These are phyloP conservation scores for Heliconius himera DNA, from an alignment of 1,140 invertebrate species.

Conservation along the genomic window DNA sequence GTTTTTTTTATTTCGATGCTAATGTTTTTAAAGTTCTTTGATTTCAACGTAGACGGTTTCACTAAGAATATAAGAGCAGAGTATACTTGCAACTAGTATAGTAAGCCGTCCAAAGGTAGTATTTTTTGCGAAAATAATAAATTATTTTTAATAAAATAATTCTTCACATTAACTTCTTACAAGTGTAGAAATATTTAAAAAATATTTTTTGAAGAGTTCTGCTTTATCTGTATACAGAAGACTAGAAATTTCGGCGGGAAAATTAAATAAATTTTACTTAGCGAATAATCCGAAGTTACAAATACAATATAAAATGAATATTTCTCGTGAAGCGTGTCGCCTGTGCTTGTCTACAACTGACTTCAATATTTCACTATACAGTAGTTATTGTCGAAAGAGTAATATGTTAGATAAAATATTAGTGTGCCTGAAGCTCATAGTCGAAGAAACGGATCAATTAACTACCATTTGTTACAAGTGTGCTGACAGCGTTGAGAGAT, in stretches of 20 bases:
- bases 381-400: constrained; percentile 57
- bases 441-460: constrained; percentile 61
- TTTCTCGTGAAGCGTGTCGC: constrained; percentile 61
- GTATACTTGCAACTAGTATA: constrained; percentile 61
- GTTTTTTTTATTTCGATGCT: not conserved
- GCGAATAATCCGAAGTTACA: constrained; percentile 7
- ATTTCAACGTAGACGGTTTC: constrained; percentile 37
- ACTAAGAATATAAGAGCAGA: constrained; percentile 51
- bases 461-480: constrained; percentile 71
- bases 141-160: constrained; percentile 30
- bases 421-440: constrained; percentile 61
- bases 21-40: not conserved
- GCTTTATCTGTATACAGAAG: constrained; percentile 39
- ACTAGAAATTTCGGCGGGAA: constrained; percentile 51
- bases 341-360: constrained; percentile 68
- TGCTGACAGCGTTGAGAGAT: constrained; percentile 65
- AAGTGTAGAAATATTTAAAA: constrained; percentile 31
- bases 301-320: constrained; percentile 56
- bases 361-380: constrained; percentile 67
- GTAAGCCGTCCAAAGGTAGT: constrained; percentile 72
- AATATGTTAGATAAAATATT: constrained; percentile 70
- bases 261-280: constrained; percentile 32
- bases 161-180: constrained; percentile 26
- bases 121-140: constrained; percentile 60
- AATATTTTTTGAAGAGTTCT: constrained; percentile 39